Base-by-base conservation (phyloP, 2,797 vertebrate genomes). In the Clarias laeviceps region DNA sequence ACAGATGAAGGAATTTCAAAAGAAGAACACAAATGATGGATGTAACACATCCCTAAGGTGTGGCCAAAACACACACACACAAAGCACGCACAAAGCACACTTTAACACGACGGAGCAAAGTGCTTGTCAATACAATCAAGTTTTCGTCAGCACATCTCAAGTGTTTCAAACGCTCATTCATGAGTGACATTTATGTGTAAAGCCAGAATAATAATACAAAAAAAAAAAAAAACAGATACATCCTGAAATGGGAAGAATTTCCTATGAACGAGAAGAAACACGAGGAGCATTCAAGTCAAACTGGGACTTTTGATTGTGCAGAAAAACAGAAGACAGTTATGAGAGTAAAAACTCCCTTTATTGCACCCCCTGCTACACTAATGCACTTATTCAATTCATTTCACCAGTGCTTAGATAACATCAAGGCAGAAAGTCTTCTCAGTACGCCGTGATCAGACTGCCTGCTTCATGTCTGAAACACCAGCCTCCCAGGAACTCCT, bases 1-100 rank as follows among this genome's bases (percentile, higher is more conserved):
- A 81, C 64, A 81, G 45, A 34, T 81, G 65, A 22, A 54, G n/a
- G 45, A 20, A 66, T 68, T 81, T 81, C 45, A 68, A 54, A 34
- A 68, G 62, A 81, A 68, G 1, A 24, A 68, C 24, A 54, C 79
- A 29, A 56, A 68, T 56, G 50, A 81, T 81, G 64, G 64, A 81
- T 81, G 40, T 68, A 68, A 68, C 80, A 66, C 45, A 68, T 65
- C 37, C 65, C 37, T 50, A 29, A 29, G 59, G 61, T 80, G 78
- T 65, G 37, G 37, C 65, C 79, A 27, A 66, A 50, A 50, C n/a
- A 34, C 45, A 45, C 11, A 45, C n/a, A 34, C 45, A 45, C 11
- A 37, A 50, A 50, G 45, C 18, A 62, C 40, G 40, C 20, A 32
- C 77, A 79, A 62, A 62, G 20, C 73, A 32, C 56, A 45, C 6